Percentiles rank a stretch among this genome's conserved stretches.
Conservation (phyloP, 2,888 invertebrate genomes). For the Hanleya hanleyi region DNA sequence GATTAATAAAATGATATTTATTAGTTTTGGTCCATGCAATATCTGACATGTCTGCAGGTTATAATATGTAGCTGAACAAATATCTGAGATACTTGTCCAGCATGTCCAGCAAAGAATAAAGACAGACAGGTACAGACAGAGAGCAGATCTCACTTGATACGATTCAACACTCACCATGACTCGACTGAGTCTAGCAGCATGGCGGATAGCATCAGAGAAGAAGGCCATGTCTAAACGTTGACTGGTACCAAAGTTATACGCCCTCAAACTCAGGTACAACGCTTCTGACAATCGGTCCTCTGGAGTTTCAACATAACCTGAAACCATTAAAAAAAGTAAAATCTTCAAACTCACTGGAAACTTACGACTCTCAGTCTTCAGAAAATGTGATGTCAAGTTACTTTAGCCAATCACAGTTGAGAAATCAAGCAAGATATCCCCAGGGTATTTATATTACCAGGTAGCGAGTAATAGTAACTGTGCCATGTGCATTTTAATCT, state of each 20-base stretch:
- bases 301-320: constrained; percentile 64
- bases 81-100: background rate
- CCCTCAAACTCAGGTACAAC: constrained; percentile 58
- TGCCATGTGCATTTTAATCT: too few species aligned
- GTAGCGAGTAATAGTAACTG: too few species aligned
- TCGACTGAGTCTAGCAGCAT: constrained; percentile 68
- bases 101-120: background rate
- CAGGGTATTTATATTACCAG: too few species aligned
- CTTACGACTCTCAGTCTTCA: too few species aligned
- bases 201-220: constrained; percentile 66
- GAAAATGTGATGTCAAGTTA: too few species aligned
- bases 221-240: constrained; percentile 67
- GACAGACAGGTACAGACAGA: background rate
- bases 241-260: constrained; percentile 62
- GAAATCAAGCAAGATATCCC: too few species aligned
- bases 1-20: too few species aligned
- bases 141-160: background rate
- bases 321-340: too few species aligned
- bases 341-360: too few species aligned
- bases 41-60: background rate
- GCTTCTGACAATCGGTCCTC: constrained; percentile 57
- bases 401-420: too few species aligned
- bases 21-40: too few species aligned
- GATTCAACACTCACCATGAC: constrained; percentile 59
- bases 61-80: background rate